These are phyloP conservation scores for Portevinia maculata DNA, from an alignment of 2,888 invertebrate species.

Conservation along the genomic window DNA sequence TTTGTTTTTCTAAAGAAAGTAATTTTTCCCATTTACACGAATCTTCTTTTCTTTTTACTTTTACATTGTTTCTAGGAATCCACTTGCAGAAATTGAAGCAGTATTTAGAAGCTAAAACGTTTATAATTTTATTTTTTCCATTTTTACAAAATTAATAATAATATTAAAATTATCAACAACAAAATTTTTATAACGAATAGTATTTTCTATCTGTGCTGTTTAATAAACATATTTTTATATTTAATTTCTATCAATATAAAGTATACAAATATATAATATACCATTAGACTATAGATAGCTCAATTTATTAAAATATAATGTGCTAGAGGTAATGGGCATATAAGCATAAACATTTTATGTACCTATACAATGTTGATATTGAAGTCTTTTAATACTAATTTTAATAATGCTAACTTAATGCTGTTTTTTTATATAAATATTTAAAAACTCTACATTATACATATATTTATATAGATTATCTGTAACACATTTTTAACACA, in stretches of 20 bases:
- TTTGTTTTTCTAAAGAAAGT: slow-evolving; percentile 63
- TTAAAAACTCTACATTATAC: slow-evolving; percentile 45
- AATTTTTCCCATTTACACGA: slow-evolving; percentile 67
- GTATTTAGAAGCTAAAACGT: slow-evolving; percentile 82
- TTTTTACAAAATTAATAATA: slow-evolving; percentile 35
- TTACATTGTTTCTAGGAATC: slow-evolving; percentile 81
- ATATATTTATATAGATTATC: slow-evolving; percentile 60
- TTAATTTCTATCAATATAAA: slow-evolving; percentile 58
- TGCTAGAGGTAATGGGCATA: slow-evolving; percentile 62
- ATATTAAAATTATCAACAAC: slow-evolving; percentile 4
- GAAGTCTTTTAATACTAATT: slow-evolving; percentile 65
- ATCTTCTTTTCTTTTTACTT: slow-evolving; percentile 72
- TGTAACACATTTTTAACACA: slow-evolving; percentile 64
- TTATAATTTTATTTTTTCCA: slow-evolving; percentile 38
- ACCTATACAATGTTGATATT: slow-evolving; percentile 67
- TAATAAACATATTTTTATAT: slow-evolving; percentile 41
- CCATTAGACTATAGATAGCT: slow-evolving; percentile 64
- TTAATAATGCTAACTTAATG: slow-evolving; percentile 57
- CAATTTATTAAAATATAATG: slow-evolving; percentile 57
- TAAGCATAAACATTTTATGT: slow-evolving; percentile 32
- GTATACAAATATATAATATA: slow-evolving; percentile 44
- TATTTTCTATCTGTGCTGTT: slow-evolving; percentile 69
- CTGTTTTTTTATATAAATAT: slow-evolving; percentile 64
- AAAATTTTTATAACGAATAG: slow-evolving; percentile 56
- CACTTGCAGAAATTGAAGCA: slow-evolving; percentile 83